Base-by-base conservation (phyloP, 2,797 vertebrate species). In the Microcaecilia unicolor region DNA sequence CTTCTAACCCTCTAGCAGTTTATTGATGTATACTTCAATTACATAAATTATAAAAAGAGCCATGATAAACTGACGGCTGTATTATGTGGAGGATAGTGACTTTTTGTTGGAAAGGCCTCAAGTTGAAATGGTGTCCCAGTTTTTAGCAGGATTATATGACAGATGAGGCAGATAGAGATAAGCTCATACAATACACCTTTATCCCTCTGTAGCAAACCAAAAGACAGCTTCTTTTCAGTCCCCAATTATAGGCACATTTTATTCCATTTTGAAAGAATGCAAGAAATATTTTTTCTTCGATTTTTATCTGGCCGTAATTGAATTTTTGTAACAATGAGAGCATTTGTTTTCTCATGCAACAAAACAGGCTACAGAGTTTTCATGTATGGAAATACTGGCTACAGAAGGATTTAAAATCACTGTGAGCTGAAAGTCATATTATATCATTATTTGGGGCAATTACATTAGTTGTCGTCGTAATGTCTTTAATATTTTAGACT, bases 251-350 rank as follows among this genome's bases (percentile, higher is more conserved):
- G 68, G 71, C 66, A 78, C 46, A 80, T 75, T 86, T 83, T 66
- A 61, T 68, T 67, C 76, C 70, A 65, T 56, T 78, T 72, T 58
- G 49, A 70, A 78, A 78, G 60, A 64, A 70, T 51, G 58, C 21
- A 60, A 70, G 36, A 70, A 73, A 57, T 48, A 66, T 64, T 70
- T 64, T 61, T 30, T 60, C 70, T n/a, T n/a, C n/a, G 51, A 64
- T 74, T 81, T 71, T 80, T 82, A 83, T 85, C 74, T 77, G 74
- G 45, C 76, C 80, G 78, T 83, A 80, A 83, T 87, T 84, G 86
- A 72, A 74, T 66, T 65, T 59, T 61, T 74, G 67, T 71, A 72
- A 82, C 75, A 84, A 81, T 72, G 63, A 48, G 46, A 46, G 15
- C 17, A 48, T 51, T 64, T 55, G 34, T 59, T 61, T 28, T 13